These are phyloP conservation scores for Urocolius indicus DNA, from an alignment of 2,113 vertebrate genomes.

Conservation along the genomic window DNA sequence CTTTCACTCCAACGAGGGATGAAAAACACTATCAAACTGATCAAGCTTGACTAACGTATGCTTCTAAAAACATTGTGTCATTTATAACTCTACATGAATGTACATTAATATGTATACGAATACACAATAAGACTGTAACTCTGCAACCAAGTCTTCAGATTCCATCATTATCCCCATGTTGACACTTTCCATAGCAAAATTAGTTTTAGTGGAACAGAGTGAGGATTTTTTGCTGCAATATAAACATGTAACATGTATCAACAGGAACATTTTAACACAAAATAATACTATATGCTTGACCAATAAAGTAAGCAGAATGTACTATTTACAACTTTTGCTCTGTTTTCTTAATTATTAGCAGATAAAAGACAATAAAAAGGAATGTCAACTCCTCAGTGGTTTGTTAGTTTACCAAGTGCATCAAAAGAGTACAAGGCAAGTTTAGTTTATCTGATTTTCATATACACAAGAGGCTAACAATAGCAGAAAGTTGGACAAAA, in stretches of 20 bases:
- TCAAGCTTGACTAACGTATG: constrained; percentile 5
- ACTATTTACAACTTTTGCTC: neutral
- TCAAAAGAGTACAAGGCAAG: neutral
- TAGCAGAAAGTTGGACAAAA: neutral
- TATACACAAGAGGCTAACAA: neutral
- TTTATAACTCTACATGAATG: neutral
- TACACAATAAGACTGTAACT: neutral
- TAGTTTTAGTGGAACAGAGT: neutral
- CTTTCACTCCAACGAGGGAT: neutral
- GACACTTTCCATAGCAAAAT: neutral
- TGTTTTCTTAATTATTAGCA: neutral
- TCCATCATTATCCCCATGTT: neutral
- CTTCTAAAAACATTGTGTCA: neutral
- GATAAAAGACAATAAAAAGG: neutral
- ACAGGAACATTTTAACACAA: neutral
- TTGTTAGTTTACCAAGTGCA: constrained; percentile 9
- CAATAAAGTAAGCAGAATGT: neutral
- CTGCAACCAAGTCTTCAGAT: neutral
- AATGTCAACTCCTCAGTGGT: neutral
- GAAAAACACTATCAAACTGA: constrained; percentile 18
- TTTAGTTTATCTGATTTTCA: neutral
- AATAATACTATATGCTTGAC: neutral
- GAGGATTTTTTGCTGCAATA: neutral
- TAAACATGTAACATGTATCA: neutral
- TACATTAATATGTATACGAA: neutral